Evolutionary conservation across 2,888 invertebrate genomes (phyloP).

Genomic region (Aphidius colemani): DNA sequence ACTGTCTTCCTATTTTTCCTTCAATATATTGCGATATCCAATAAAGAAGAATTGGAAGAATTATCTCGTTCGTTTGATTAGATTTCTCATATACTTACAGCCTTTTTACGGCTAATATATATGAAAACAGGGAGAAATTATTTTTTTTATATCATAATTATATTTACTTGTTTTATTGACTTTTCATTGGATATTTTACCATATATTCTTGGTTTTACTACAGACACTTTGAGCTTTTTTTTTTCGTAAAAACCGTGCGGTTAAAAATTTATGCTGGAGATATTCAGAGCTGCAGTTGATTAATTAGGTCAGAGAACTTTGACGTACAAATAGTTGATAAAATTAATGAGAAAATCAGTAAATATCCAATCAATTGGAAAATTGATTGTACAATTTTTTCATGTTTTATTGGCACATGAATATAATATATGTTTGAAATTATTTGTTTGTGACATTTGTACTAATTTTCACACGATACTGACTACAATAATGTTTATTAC

Average conservation of each 20-base stretch:
- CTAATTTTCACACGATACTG: conserved; percentile 60
- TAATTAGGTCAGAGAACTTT: conserved; percentile 46
- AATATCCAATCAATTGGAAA: conserved; percentile 59
- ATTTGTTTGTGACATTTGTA: conserved; percentile 58
- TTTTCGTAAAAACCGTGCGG: not conserved
- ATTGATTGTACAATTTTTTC: conserved; percentile 53
- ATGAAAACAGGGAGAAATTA: not conserved
- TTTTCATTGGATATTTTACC: conserved; percentile 3
- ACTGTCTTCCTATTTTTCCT: not conserved
- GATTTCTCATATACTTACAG: not conserved
- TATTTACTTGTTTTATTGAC: not conserved
- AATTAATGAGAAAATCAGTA: conserved; percentile 19
- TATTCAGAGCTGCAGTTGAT: conserved; percentile 28
- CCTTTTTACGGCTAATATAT: not conserved
- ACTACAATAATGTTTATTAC: conserved; percentile 18
- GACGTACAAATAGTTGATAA: conserved; percentile 31
- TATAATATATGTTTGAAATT: not conserved
- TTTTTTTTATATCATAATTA: not conserved
- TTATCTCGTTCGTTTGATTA: conserved; percentile 28
- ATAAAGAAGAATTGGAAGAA: conserved; percentile 28
- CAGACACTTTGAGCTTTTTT: not conserved
- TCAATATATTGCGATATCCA: conserved; percentile 11
- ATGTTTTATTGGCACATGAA: conserved; percentile 28
- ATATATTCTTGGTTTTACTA: conserved; percentile 3
- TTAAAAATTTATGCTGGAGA: not conserved